Base-by-base conservation (phyloP, 2,888 invertebrate genomes). In the Dryobota labecula region DNA sequence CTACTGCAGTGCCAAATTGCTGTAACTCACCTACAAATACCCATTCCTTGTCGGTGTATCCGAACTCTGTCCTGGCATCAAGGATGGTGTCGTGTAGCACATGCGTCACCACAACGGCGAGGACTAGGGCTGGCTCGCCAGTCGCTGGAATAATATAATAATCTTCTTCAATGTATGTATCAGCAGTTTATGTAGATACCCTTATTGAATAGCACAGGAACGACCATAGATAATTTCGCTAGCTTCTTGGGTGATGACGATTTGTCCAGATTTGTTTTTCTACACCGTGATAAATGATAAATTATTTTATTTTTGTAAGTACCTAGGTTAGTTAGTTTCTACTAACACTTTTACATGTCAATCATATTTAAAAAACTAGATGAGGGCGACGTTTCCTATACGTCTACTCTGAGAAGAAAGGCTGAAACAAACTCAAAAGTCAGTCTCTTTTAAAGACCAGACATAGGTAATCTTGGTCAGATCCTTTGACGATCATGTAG, bases 21-120 rank as follows among this genome's bases (percentile, higher is more conserved):
- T 43, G 8, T 13, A n/a, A 74, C 93, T 94, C 90, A 97, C 97
- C 96, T 62, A 97, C 92, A 68, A 91, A 87, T 67, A 96, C 94
- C 97, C 97, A 97, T 8, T 95, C 93, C 0, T 88, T 90, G 66
- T 96, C 94, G 0, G 84, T 86, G 54, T 96, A 91, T 45, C 97
- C 97, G 70, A 96, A 96, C 86, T 98, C 97, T 27, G 88, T 91
- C 78, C 97, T 94, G 0, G 97, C 97, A 13, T 97, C 96, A 58
- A 96, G 89, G 20, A 98, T 90, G 3, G 97, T 97, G 71, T 97
- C 93, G 43, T 97, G 96, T 15, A 98, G 92, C 0, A 97, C 97
- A 71, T 97, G 92, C 1, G 97, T 93, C 0, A 96, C 93, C 0
- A 89, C 92, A 7, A 96, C 93, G 0, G 96, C 89, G 60, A 96